Evolutionary conservation across 2,797 vertebrate genomes (phyloP).

Genomic region (Cetoscarus ocellatus): DNA sequence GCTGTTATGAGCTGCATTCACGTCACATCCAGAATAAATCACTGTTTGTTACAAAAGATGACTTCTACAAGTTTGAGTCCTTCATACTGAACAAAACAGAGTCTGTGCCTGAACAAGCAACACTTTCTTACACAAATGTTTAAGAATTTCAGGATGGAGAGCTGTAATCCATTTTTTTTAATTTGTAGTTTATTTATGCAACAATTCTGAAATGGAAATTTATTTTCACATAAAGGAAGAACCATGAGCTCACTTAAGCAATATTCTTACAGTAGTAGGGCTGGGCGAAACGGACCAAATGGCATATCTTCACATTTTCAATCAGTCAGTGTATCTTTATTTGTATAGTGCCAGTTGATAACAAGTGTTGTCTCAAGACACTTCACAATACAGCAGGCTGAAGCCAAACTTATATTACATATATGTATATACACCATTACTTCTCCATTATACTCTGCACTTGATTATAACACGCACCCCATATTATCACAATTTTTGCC

Average conservation of each 20-base stretch:
- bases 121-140: background rate
- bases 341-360: too few relatives aligned
- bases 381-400: too few relatives aligned
- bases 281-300: too few relatives aligned
- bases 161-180: background rate
- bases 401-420: too few relatives aligned
- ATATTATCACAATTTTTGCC: too few relatives aligned
- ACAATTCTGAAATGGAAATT: background rate
- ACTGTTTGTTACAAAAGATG: conserved; percentile 11
- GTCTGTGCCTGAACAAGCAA: background rate
- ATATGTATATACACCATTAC: too few relatives aligned
- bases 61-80: conserved; percentile 12
- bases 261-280: too few relatives aligned
- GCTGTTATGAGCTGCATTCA: conserved; percentile 39
- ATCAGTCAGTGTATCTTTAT: too few relatives aligned
- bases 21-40: conserved; percentile 13
- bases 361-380: too few relatives aligned
- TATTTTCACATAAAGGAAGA: background rate
- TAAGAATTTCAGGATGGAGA: background rate
- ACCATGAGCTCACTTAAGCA: background rate
- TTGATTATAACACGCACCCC: too few relatives aligned
- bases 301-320: too few relatives aligned
- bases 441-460: too few relatives aligned
- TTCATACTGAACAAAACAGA: conserved; percentile 6
- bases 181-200: background rate